A percentile compares a stretch with the other conserved stretches of the same genome.
These are phyloP conservation scores for Mylabris sibirica DNA, from an alignment of 2,888 invertebrate genomes.

Conservation along the genomic window DNA sequence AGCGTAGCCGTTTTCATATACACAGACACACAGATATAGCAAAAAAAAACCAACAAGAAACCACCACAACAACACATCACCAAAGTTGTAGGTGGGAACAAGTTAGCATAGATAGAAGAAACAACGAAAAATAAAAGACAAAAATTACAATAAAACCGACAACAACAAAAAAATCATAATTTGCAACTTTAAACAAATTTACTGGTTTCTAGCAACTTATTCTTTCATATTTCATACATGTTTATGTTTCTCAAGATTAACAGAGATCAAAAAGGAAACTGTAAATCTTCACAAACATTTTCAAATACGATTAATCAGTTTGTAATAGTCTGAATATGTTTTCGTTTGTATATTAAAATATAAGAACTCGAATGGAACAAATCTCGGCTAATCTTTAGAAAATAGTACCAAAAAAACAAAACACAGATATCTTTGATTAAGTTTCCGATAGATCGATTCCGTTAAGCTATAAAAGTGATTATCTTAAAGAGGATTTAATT, in stretches of 20 bases:
- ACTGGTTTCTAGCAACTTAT: conserved; percentile 24
- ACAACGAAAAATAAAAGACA: neutral
- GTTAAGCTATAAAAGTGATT: too few species aligned
- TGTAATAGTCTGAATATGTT: neutral
- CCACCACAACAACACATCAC: conserved; percentile 19
- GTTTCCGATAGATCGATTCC: too few species aligned
- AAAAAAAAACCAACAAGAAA: too few species aligned
- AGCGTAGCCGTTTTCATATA: conserved; percentile 40
- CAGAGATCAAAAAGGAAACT: conserved; percentile 27
- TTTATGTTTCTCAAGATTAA: conserved; percentile 26
- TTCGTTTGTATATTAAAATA: neutral
- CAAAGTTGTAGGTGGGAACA: conserved; percentile 38
- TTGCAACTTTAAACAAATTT: conserved; percentile 36
- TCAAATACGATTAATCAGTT: conserved; percentile 18
- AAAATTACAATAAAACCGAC: neutral
- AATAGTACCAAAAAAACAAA: too few species aligned
- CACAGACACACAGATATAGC: conserved; percentile 15
- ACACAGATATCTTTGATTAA: too few species aligned
- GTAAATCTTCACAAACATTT: conserved; percentile 28
- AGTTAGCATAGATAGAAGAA: conserved; percentile 14
- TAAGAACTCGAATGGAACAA: neutral
- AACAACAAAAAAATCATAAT: conserved; percentile 26
- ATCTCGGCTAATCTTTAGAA: too few species aligned
- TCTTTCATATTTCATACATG: conserved; percentile 33
- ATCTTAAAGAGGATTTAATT: too few species aligned